Base-by-base conservation (phyloP, 2,797 vertebrate species). In the Limosa lapponica region DNA sequence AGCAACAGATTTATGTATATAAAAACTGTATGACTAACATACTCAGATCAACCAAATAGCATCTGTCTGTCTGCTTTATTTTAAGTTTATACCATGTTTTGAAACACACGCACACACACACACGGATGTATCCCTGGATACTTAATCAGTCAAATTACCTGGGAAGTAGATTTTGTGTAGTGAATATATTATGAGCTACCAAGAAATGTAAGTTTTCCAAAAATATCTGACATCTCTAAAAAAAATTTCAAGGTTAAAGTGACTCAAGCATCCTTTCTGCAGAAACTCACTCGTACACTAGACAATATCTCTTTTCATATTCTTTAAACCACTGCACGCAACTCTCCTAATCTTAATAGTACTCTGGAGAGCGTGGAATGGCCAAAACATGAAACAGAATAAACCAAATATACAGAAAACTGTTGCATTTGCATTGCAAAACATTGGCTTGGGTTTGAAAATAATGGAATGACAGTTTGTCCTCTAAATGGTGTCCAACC, bases 301-400 rank as follows among this genome's bases (percentile, higher is more conserved):
- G 82, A 77, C 70, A 77, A 2, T 80, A 70, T 78, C 59, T 82
- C 58, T 88, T 93, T 82, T 82, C 54, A 55, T 75, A 43, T 74
- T 79, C 90, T 94, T 94, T 81, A 93, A 97, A 89, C 16, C 82
- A 64, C 41, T 54, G 81, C 92, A 93, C 28, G 27, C 85, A 87
- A 82, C 57, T 88, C 81, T 87, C 66, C 94, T 96, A 82, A 92
- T 75, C 73, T 88, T 97, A 80, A 96, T 70, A 82, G 82, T 77
- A 41, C 90, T 78, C 94, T 79, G 54, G 92, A 95, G 95, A 87
- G 49, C 4, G 36, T 67, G 58, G 72, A 95, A 81, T 93, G 86
- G 79, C 87, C 83, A 85, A 95, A 97, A 91, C 85, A 93, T 93
- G 95, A 89, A 96, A 91, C 61, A 74, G 90, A 97, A 95, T 96